These are phyloP conservation scores for Girardia tigrina DNA, from an alignment of 2,888 invertebrate genomes.

Conservation along the genomic window DNA sequence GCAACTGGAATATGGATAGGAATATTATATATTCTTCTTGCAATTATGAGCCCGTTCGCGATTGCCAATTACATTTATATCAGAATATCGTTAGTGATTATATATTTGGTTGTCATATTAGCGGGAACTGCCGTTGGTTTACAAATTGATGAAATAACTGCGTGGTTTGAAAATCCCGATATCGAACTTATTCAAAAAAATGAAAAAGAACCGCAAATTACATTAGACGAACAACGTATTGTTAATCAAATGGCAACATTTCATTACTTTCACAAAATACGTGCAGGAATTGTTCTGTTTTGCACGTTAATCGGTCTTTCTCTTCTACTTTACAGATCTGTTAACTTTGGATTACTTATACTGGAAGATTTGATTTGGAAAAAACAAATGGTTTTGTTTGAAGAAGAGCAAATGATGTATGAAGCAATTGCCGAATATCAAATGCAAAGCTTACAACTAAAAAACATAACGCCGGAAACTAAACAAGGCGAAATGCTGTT, in stretches of 20 bases:
- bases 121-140: background rate
- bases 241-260: conserved; percentile 4
- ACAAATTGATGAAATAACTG: conserved; percentile 13
- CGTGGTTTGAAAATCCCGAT: conserved; percentile 1
- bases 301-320: background rate
- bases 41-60: background rate
- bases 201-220: background rate
- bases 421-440: conserved; percentile 3
- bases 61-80: background rate
- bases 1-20: conserved; percentile 2
- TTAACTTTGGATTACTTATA: background rate
- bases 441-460: background rate
- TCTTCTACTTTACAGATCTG: background rate
- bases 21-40: background rate
- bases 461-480: background rate
- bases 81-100: background rate
- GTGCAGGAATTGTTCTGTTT: background rate
- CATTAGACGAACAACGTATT: background rate
- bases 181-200: background rate
- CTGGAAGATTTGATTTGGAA: background rate
- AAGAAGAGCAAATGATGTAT: conserved; percentile 7
- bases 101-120: background rate
- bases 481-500: background rate
- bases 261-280: conserved; percentile 19
- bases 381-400: background rate